These are phyloP conservation scores for Pelusios castaneus DNA, from an alignment of 2,113 vertebrate genomes.

Conservation along the genomic window DNA sequence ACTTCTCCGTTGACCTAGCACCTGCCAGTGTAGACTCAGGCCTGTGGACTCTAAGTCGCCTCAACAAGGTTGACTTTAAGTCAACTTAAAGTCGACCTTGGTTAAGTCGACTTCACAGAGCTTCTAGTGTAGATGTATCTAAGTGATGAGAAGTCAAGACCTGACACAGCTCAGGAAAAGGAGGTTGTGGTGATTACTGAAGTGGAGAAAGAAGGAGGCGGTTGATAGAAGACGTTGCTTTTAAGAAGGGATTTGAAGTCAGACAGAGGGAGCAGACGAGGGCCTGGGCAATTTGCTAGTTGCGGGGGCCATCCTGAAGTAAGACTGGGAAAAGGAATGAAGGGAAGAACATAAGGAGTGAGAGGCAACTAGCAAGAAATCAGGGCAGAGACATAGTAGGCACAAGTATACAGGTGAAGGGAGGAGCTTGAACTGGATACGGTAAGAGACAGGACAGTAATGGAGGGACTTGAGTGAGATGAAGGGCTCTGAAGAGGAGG, in stretches of 20 bases:
- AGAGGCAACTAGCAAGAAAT: not conserved
- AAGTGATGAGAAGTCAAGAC: not conserved
- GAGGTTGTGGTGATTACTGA: not conserved
- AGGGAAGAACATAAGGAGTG: not conserved
- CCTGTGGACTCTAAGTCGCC: too few species aligned
- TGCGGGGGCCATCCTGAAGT: not conserved
- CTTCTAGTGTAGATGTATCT: too few species aligned
- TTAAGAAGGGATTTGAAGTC: not conserved
- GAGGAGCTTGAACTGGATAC: not conserved
- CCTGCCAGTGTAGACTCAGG: too few species aligned
- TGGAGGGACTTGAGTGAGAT: not conserved
- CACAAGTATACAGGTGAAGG: not conserved
- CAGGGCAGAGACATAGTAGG: not conserved
- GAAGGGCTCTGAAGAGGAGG: not conserved
- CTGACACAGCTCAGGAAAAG: not conserved
- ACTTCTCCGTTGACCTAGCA: too few species aligned
- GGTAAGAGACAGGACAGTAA: not conserved
- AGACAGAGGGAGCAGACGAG: not conserved
- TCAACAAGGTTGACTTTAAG: too few species aligned
- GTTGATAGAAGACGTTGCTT: not conserved
- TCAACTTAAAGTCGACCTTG: too few species aligned
- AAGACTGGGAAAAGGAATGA: not conserved
- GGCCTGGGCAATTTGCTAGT: not conserved
- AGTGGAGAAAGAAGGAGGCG: not conserved
- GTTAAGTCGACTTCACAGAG: too few species aligned